phyloP scores from a whole-genome alignment of 2,888 invertebrate genomes.

The Gari tellinella region DNA sequence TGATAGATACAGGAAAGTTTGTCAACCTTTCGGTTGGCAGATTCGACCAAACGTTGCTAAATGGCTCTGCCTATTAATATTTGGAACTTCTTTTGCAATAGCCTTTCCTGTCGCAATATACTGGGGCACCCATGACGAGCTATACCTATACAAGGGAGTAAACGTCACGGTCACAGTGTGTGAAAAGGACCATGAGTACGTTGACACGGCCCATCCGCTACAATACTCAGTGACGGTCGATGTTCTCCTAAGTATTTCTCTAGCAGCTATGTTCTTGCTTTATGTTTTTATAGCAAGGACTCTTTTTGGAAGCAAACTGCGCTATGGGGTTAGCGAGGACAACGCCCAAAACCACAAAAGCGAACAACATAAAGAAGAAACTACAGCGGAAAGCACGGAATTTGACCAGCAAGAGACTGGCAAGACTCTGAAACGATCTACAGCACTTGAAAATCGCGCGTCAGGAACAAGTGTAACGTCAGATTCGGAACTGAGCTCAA shows the following conservation, averaged over 20 bases:
- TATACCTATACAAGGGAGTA: not conserved
- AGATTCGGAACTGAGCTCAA: too few relatives aligned
- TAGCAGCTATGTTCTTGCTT: conserved; percentile 19
- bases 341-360: too few relatives aligned
- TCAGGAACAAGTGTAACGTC: too few relatives aligned
- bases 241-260: not conserved
- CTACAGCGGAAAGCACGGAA: too few relatives aligned
- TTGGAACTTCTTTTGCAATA: conserved; percentile 6
- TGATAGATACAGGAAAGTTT: conserved; percentile 36
- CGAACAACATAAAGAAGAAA: too few relatives aligned
- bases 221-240: conserved; percentile 5
- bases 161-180: conserved; percentile 29
- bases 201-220: conserved; percentile 8
- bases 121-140: conserved; percentile 16
- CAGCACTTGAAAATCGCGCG: too few relatives aligned
- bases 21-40: conserved; percentile 30
- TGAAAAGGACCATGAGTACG: conserved; percentile 22
- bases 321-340: too few relatives aligned
- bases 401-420: too few relatives aligned
- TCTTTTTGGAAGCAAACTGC: not conserved
- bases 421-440: too few relatives aligned
- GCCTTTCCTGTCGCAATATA: conserved; percentile 19
- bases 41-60: conserved; percentile 12
- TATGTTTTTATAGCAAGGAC: conserved; percentile 17
- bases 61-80: not conserved